A percentile compares a stretch with the other conserved stretches of the same genome.
These are phyloP conservation scores for Rhopalosiphum nymphaeae DNA, from an alignment of 2,888 invertebrate genomes.

Conservation along the genomic window DNA sequence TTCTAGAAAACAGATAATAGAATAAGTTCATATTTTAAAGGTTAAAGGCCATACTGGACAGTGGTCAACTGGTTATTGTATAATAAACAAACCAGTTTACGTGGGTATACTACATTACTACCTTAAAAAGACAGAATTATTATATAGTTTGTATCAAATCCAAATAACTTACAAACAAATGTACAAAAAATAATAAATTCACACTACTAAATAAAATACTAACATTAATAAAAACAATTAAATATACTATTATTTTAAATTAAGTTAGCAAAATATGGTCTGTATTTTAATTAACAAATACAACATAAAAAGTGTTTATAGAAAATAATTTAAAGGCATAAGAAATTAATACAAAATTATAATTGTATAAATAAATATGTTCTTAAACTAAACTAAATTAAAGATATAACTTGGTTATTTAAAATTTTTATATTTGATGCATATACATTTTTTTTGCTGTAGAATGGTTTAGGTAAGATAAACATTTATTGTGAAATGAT, in stretches of 20 bases:
- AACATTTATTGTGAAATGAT: no score
- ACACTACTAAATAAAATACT: not conserved
- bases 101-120: not conserved
- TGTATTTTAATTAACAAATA: no score
- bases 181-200: not conserved
- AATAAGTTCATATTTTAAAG: slow-evolving; percentile 36
- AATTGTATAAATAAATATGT: no score
- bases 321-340: no score
- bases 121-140: not conserved
- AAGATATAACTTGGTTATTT: no score
- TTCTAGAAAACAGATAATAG: slow-evolving; percentile 49
- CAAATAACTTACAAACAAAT: not conserved
- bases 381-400: no score
- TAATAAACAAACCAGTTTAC: slow-evolving; percentile 51
- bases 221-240: not conserved
- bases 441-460: no score
- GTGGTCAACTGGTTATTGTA: slow-evolving; percentile 43
- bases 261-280: not conserved
- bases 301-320: no score
- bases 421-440: no score
- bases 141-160: not conserved
- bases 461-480: no score
- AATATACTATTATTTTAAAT: not conserved
- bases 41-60: slow-evolving; percentile 48
- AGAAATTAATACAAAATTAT: no score